Evolutionary conservation across 2,113 vertebrate species (phyloP).

Genomic region (Progne subis): DNA sequence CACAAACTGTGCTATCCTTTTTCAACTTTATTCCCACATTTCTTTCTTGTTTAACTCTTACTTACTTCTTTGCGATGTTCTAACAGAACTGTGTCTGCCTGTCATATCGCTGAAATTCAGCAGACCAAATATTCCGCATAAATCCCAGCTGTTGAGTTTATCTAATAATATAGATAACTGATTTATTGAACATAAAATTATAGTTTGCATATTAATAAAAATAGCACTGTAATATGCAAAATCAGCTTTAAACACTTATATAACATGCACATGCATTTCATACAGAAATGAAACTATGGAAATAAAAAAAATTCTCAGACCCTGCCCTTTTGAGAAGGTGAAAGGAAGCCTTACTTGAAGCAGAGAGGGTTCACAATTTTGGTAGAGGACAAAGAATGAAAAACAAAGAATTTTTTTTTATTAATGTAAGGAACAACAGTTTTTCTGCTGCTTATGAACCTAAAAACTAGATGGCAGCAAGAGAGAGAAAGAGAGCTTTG

Average conservation of each 20-base stretch:
- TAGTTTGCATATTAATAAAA: not conserved
- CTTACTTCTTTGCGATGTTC: not conserved
- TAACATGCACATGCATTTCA: conserved; percentile 9
- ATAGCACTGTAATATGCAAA: not conserved
- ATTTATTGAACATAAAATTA: not conserved
- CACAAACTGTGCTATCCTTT: not conserved
- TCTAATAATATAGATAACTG: not conserved
- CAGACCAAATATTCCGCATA: not conserved
- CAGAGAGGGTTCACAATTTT: not conserved
- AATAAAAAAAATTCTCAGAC: not conserved
- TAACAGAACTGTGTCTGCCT: not conserved
- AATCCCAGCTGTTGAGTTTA: not conserved
- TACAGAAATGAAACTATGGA: not conserved
- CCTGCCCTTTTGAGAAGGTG: not conserved
- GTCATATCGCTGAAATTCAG: not conserved
- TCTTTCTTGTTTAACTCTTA: not conserved
- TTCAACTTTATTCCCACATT: not conserved
- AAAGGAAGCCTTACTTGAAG: not conserved
- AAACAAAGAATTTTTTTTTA: not conserved
- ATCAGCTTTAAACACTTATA: not conserved
- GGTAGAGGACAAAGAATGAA: not conserved
- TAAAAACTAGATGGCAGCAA: conserved; percentile 27
- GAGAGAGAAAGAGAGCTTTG: not conserved
- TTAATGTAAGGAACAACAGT: not conserved
- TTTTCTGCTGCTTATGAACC: not conserved